These are phyloP conservation scores for Horisme vitalbata DNA, from an alignment of 2,888 invertebrate genomes.

Conservation along the genomic window DNA sequence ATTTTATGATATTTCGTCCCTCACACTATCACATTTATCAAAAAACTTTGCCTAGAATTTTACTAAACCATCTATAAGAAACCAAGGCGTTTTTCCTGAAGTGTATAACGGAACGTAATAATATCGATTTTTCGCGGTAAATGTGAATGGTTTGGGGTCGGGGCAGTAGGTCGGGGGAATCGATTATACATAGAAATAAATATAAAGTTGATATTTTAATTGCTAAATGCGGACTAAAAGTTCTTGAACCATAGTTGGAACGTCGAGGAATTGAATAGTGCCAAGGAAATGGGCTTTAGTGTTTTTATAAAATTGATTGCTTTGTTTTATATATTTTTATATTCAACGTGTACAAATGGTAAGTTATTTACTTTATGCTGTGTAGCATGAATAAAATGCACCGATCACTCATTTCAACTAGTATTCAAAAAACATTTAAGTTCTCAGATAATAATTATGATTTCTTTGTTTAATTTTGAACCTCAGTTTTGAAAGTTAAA, in stretches of 20 bases:
- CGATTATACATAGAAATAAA: constrained; percentile 28
- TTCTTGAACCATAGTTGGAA: background rate
- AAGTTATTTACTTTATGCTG: constrained; percentile 4
- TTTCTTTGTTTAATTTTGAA: too few species aligned
- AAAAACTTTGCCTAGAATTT: too few species aligned
- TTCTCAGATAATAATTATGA: too few species aligned
- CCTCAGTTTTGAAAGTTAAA: too few species aligned
- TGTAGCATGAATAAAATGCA: background rate
- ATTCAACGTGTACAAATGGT: constrained; percentile 13
- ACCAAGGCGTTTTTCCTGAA: constrained; percentile 13
- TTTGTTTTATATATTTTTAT: constrained; percentile 17
- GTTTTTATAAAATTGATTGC: constrained; percentile 17
- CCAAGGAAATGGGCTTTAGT: constrained; percentile 18
- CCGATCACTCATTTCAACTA: too few species aligned
- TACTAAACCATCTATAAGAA: background rate
- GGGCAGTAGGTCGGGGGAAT: constrained; percentile 22
- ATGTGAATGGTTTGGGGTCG: constrained; percentile 38
- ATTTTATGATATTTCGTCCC: too few species aligned
- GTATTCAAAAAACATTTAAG: too few species aligned
- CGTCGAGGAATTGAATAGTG: constrained; percentile 6
- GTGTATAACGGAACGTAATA: constrained; percentile 40
- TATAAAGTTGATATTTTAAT: constrained; percentile 9
- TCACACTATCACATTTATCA: too few species aligned
- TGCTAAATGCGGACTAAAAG: constrained; percentile 11
- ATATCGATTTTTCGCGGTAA: constrained; percentile 56